phyloP scores from a whole-genome alignment of 2,888 invertebrate species.

The Drosophila sordidula region DNA sequence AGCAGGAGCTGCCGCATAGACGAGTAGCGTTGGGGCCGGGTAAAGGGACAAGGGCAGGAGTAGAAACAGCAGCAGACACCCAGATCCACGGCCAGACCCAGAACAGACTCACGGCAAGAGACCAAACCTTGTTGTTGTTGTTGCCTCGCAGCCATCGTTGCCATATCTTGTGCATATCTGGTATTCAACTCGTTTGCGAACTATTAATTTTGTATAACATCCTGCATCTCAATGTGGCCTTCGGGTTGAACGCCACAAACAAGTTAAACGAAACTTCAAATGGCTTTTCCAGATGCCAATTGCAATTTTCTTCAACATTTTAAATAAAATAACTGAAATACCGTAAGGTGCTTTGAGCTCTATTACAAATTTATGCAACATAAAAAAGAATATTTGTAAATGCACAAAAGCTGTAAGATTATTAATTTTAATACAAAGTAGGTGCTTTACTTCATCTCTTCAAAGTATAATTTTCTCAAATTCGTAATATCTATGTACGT shows the following conservation, averaged over 20 bases:
- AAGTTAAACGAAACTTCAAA: constrained; percentile 40
- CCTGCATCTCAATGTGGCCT: constrained; percentile 78
- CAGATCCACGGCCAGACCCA: constrained; percentile 22
- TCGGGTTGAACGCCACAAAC: constrained; percentile 61
- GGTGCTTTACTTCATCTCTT: no score
- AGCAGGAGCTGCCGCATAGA: constrained; percentile 50
- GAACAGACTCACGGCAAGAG: constrained; percentile 33
- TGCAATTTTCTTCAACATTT: constrained; percentile 9
- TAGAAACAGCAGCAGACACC: constrained; percentile 43
- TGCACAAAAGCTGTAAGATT: neutral
- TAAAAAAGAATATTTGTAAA: neutral
- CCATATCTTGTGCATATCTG: constrained; percentile 74
- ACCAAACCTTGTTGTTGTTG: constrained; percentile 26
- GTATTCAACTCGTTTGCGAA: constrained; percentile 80
- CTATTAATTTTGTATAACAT: constrained; percentile 81
- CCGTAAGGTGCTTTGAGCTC: neutral
- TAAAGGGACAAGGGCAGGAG: constrained; percentile 12
- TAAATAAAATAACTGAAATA: constrained; percentile 22
- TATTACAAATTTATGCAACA: neutral
- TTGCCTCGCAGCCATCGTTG: constrained; percentile 60
- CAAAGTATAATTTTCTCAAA: no score
- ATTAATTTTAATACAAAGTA: neutral
- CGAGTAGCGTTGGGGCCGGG: constrained; percentile 29
- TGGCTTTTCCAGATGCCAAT: constrained; percentile 29
- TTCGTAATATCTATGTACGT: no score